These are phyloP conservation scores for Ispidina lecontei DNA, from an alignment of 2,797 vertebrate genomes.

Conservation along the genomic window DNA sequence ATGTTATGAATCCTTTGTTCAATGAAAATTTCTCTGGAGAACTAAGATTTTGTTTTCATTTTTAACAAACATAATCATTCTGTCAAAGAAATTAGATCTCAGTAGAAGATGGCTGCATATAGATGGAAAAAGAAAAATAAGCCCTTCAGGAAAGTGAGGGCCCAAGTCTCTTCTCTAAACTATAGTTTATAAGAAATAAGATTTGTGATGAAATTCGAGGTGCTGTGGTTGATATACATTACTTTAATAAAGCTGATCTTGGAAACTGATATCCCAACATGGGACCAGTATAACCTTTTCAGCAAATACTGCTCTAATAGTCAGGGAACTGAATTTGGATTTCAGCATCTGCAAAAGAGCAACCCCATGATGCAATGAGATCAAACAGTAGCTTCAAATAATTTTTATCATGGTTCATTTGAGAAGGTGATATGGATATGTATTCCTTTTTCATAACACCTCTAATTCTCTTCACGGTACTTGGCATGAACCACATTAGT, in stretches of 20 bases:
- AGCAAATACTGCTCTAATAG: not conserved
- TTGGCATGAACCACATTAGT: constrained; percentile 41
- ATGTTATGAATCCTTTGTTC: not conserved
- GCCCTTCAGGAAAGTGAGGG: rapidly evolving
- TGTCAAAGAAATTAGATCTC: not conserved
- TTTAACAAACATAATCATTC: not conserved
- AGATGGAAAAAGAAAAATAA: not conserved
- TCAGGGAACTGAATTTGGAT: not conserved
- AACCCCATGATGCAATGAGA: not conserved
- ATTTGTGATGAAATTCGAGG: not conserved
- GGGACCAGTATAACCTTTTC: not conserved
- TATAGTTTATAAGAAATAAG: not conserved
- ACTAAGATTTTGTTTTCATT: not conserved
- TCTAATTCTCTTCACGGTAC: constrained; percentile 53
- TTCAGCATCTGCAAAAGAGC: not conserved
- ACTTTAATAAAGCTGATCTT: not conserved
- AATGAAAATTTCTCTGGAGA: not conserved
- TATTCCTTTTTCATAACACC: constrained; percentile 31
- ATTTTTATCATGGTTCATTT: not conserved
- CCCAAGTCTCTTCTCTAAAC: not conserved
- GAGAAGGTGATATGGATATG: not conserved
- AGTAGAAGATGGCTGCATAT: not conserved
- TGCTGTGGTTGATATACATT: not conserved
- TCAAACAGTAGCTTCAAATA: not conserved
- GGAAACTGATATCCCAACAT: not conserved